phyloP scores from a whole-genome alignment of 1,140 invertebrate genomes.

The Parapsyche elsis region DNA sequence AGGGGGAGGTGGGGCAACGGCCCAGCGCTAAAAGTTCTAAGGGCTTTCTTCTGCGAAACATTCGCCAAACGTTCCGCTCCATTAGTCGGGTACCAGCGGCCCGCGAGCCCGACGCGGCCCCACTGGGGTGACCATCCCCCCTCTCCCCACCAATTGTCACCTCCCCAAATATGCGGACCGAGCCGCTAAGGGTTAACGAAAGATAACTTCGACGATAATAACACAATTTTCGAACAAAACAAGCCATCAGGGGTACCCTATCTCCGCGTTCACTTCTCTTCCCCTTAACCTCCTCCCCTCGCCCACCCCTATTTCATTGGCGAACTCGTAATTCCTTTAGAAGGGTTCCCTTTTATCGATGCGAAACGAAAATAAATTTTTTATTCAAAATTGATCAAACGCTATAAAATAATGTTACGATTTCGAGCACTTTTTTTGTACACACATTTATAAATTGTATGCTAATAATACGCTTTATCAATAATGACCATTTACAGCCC shows the following conservation, averaged over 20 bases:
- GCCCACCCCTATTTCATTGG: not conserved
- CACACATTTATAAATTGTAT: too few species aligned
- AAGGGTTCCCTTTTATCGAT: not conserved
- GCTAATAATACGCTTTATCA: too few species aligned
- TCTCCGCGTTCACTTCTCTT: not conserved
- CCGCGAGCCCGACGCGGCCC: not conserved
- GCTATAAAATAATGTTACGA: too few species aligned
- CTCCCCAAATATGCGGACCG: not conserved
- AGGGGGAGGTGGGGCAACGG: not conserved
- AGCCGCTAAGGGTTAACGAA: slow-evolving; percentile 9
- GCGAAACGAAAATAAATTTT: slow-evolving; percentile 22
- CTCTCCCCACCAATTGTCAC: not conserved
- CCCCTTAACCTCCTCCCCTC: not conserved
- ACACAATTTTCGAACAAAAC: slow-evolving; percentile 33
- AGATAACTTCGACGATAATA: slow-evolving; percentile 35
- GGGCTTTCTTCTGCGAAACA: slow-evolving; percentile 37
- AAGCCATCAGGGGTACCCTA: slow-evolving; percentile 2
- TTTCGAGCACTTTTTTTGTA: too few species aligned
- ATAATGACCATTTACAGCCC: too few species aligned
- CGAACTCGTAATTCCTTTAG: slow-evolving; percentile 15
- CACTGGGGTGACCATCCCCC: not conserved
- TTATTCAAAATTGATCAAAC: slow-evolving; percentile 1
- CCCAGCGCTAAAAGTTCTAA: slow-evolving; percentile 39
- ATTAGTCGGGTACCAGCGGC: slow-evolving; percentile 29
- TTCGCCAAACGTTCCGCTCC: slow-evolving; percentile 38